Evolutionary conservation across 2,797 vertebrate species (phyloP).

Genomic region (Notolepis coatsorum): DNA sequence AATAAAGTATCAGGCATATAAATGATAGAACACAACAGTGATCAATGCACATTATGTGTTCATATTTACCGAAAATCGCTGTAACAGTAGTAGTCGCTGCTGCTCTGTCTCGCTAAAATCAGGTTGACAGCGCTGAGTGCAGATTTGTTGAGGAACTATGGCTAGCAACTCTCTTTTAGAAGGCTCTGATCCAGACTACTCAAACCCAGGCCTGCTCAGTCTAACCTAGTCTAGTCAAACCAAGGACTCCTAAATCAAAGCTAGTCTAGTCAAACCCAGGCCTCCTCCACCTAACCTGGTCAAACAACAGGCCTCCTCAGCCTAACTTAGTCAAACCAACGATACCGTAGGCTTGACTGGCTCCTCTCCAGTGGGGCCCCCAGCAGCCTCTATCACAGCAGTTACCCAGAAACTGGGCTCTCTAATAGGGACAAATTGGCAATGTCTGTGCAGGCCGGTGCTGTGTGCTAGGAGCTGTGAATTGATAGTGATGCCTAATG

Average conservation of each 20-base stretch:
- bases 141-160: no score
- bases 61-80: no score
- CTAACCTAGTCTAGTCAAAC: slow-evolving; percentile 45
- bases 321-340: slow-evolving; percentile 52
- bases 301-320: no score
- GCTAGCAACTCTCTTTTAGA: no score
- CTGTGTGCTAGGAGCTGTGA: slow-evolving; percentile 95
- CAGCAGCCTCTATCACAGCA: slow-evolving; percentile 89
- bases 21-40: no score
- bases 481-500: slow-evolving; percentile 99
- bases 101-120: no score
- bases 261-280: slow-evolving; percentile 51
- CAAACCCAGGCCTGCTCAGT: no score
- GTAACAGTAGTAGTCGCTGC: no score
- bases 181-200: no score
- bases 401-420: slow-evolving; percentile 91
- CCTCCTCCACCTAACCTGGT: slow-evolving; percentile 41
- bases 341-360: slow-evolving; percentile 54
- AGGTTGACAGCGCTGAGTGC: no score
- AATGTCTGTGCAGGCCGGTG: slow-evolving; percentile 95
- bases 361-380: slow-evolving; percentile 72
- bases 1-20: no score
- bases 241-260: slow-evolving; percentile 44
- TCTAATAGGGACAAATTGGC: slow-evolving; percentile 99
- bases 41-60: no score